A percentile compares a stretch with the other conserved stretches of the same genome.
Conservation (phyloP, 2,888 invertebrate species). For the Apotomis turbidana region DNA sequence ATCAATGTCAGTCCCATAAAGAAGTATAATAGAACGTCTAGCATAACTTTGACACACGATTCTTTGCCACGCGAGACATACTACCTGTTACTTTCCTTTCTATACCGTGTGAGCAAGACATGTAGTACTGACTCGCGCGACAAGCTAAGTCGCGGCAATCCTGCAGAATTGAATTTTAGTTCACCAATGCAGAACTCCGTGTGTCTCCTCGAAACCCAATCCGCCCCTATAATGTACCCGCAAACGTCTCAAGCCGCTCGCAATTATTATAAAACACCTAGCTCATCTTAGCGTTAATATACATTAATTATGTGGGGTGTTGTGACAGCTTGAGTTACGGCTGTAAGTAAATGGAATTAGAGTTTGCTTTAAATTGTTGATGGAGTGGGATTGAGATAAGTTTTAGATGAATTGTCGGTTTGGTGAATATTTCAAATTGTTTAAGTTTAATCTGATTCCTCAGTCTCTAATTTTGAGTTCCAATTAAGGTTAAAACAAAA, state of each 20-base stretch:
- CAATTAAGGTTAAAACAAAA: too few relatives aligned
- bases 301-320: constrained; percentile 73
- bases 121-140: too few relatives aligned
- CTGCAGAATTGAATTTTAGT: neutral
- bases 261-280: constrained; percentile 69
- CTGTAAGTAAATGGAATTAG: constrained; percentile 57
- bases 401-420: constrained; percentile 47
- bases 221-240: constrained; percentile 60
- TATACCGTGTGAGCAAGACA: too few relatives aligned
- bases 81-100: too few relatives aligned
- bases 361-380: constrained; percentile 45
- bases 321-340: constrained; percentile 70
- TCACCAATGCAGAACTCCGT: constrained; percentile 44
- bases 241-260: constrained; percentile 60
- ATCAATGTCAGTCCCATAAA: too few relatives aligned
- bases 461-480: too few relatives aligned
- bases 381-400: constrained; percentile 46
- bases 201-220: constrained; percentile 60
- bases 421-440: neutral
- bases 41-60: too few relatives aligned
- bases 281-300: constrained; percentile 73
- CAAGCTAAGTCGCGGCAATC: too few relatives aligned
- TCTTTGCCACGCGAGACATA: too few relatives aligned
- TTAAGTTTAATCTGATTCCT: neutral
- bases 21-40: too few relatives aligned